phyloP scores from a whole-genome alignment of 2,113 vertebrate species.

The Amphiprion percula region DNA sequence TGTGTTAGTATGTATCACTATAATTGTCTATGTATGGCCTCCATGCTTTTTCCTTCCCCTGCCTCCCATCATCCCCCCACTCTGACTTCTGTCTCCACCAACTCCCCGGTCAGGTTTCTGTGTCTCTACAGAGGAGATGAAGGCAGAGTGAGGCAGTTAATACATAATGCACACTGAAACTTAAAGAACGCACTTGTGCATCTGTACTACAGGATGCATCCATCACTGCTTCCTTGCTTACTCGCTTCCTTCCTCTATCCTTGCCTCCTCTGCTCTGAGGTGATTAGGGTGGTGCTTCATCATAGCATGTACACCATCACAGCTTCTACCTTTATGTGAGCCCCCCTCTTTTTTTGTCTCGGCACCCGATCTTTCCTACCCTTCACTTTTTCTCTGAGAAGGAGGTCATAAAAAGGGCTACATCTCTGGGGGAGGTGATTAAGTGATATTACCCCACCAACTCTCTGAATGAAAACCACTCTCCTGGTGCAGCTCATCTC shows the following conservation, averaged over 20 bases:
- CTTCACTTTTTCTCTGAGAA: constrained; percentile 37
- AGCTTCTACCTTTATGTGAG: constrained; percentile 10
- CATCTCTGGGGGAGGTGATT: constrained; percentile 38
- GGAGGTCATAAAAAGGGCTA: constrained; percentile 9
- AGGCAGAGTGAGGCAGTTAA: constrained; percentile 56
- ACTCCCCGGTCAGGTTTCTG: constrained; percentile 43
- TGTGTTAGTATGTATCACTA: not conserved
- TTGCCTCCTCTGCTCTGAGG: constrained; percentile 8
- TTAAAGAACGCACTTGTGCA: constrained; percentile 48
- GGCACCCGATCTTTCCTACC: not conserved
- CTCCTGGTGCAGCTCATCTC: not conserved
- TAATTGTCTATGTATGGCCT: constrained; percentile 4
- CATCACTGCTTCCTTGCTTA: constrained; percentile 39
- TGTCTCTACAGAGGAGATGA: constrained; percentile 39
- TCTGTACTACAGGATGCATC: constrained; percentile 45
- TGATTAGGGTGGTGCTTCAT: constrained; percentile 13
- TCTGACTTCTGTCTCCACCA: constrained; percentile 19
- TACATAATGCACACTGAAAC: constrained; percentile 68
- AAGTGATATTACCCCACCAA: constrained; percentile 33
- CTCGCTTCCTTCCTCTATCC: not conserved
- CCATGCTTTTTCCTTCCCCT: constrained; percentile 17
- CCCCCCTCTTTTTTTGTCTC: constrained; percentile 1
- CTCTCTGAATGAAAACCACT: constrained; percentile 33
- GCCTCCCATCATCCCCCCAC: constrained; percentile 37
- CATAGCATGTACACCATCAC: constrained; percentile 27